A percentile compares a stretch with the other conserved stretches of the same genome.
Conservation (phyloP, 2,888 invertebrate species). For the Crioceris asparagi region DNA sequence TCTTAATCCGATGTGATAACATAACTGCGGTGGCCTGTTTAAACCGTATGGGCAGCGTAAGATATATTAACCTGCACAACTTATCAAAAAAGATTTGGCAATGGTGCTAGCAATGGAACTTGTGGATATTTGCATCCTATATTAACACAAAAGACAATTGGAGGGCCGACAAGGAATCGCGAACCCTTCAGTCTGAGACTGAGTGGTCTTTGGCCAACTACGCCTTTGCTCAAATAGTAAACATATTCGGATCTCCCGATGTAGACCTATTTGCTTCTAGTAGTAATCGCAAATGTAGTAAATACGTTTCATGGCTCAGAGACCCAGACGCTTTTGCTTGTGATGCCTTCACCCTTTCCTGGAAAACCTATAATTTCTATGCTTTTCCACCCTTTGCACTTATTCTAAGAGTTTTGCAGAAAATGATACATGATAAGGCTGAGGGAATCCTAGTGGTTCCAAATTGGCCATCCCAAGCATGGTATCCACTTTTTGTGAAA, state of each 20-base stretch:
- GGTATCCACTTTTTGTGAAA: constrained; percentile 14
- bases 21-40: constrained; percentile 15
- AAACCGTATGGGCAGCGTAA: constrained; percentile 14
- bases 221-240: constrained; percentile 6
- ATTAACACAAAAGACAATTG: constrained; percentile 9
- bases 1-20: constrained; percentile 13
- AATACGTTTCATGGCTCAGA: constrained; percentile 9
- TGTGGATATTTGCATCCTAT: constrained; percentile 13
- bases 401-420: constrained; percentile 8
- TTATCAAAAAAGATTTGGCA: constrained; percentile 14
- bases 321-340: neutral
- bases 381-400: constrained; percentile 13
- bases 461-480: constrained; percentile 13
- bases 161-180: constrained; percentile 12
- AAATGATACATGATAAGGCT: constrained; percentile 16
- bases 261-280: constrained; percentile 15
- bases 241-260: constrained; percentile 6
- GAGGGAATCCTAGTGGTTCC: constrained; percentile 4
- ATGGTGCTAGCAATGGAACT: constrained; percentile 14
- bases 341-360: constrained; percentile 8
- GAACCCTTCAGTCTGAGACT: constrained; percentile 8
- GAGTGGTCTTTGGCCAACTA: constrained; percentile 11
- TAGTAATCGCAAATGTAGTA: constrained; percentile 12
- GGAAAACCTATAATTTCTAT: constrained; percentile 11
- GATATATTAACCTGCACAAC: constrained; percentile 4